Evolutionary conservation across 2,797 vertebrate species (phyloP), one percentile per base, ranked within the genome.

Genomic region (Sitta carolinensis): DNA sequence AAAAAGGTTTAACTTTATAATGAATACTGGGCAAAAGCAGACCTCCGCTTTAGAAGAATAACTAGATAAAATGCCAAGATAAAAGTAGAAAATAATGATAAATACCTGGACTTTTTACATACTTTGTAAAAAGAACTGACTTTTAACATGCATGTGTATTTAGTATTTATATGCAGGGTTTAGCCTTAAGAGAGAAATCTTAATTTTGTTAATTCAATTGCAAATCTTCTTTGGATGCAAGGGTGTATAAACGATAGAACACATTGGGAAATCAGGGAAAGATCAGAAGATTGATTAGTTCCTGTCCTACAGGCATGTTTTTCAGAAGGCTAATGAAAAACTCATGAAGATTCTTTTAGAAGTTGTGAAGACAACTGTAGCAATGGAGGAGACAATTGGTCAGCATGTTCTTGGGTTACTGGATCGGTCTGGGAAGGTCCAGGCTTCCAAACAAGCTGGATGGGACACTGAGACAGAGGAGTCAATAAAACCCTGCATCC

Each of bases 321-420:
- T 99, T 62, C 98, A 97, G 55, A 97, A 98, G 86, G 97, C 98
- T 70, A 99, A 99, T 91, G 97, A 98, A 83, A 98, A 98, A 91
- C 98, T 99, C 30, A 87, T 98, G 74, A 99, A 98, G 97, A 99
- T 99, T 78, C 97, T 99, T 74, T 95, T 98, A 64, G 99, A 99
- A 38, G 98, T 99, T 58, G 98, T 99, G 87, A 99, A 99, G 97
- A 99, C 99, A 18, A 99, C 99, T 1, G 98, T 98, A 26, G 99
- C 99, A 30, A 98, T 98, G 8, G 99, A 99, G 97, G 98, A 99
- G 96, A 99, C 99, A 32, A 98, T 99, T 82, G 98, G 98, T 43
- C 97, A 97, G 29, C 98, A 99, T 93, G 98, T 99, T 92, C 97
- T 99, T 76, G 98, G 98, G 22, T 96, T 99, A 50, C 95, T 98